Base-by-base conservation (phyloP, 2,113 vertebrate species). In the Talpa occidentalis region DNA sequence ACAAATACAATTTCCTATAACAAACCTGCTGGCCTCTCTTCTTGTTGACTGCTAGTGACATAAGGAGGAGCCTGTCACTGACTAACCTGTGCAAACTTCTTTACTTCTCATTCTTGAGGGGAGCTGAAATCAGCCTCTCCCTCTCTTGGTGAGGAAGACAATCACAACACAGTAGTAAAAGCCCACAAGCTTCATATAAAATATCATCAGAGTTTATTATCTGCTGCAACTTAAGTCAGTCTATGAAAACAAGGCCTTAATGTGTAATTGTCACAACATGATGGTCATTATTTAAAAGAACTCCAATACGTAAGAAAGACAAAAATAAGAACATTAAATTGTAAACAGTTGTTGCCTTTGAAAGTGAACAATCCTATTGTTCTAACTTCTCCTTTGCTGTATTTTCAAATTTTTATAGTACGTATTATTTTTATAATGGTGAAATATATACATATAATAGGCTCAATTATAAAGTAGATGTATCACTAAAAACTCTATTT, bases 1-100 rank as follows among this genome's bases (percentile, higher is more conserved):
- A 84, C 59, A 89, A 89, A 84, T 15, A 32, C n/a, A 79, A 54
- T 62, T 82, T 91, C 62, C 78, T 84, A 21, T 79, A 88, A 88
- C 14, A 88, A 83, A 79, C 6, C 4, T 73, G 32, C 37, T 67
- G 56, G 24, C 26, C 15, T 32, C 6, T 0, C 67, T 69, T 84
- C 60, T 93, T 9, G 10, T 73, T 73, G 78, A 54, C 30, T 17
- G 24, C 5, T 14, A 40, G 42, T 47, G 15, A 49, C 16, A 14
- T 32, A 15, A 6, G 30, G 5, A 22, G 77, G 37, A 35, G 6
- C 32, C 42, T 52, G 10, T 56, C 56, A 5, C 49, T 49, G 26
- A 72, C 80, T 56, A 92, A 16, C 37, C n/a, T 49, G 2, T 47
- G 1, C 3, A 10, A 21, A 14, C 14, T 30, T 42, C 84, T 59